These are phyloP conservation scores for Sarcophaga peregrina DNA, from an alignment of 1,140 invertebrate genomes.

Conservation along the genomic window DNA sequence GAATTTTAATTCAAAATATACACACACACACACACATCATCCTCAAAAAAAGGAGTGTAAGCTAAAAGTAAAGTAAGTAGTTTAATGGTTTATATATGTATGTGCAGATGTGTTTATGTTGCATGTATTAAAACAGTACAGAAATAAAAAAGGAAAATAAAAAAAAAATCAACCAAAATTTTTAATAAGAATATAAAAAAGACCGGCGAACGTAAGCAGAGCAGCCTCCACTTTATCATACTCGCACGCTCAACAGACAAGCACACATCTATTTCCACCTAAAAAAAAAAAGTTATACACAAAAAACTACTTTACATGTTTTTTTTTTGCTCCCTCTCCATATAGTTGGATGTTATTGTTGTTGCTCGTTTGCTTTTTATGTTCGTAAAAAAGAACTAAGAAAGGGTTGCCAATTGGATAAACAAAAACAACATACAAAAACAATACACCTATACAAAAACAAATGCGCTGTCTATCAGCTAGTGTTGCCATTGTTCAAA, in stretches of 20 bases:
- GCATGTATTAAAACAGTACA: neutral
- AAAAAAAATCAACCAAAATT: neutral
- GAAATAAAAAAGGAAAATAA: slow-evolving; percentile 16
- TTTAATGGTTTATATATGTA: too few relatives aligned
- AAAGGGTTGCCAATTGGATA: slow-evolving; percentile 21
- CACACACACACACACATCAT: neutral
- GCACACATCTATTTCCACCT: neutral
- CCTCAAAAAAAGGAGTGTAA: slow-evolving; percentile 31
- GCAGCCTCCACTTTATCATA: slow-evolving; percentile 16
- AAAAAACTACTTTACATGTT: slow-evolving; percentile 39
- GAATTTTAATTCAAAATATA: neutral
- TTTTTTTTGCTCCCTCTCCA: neutral
- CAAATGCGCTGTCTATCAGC: neutral
- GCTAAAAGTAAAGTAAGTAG: too few relatives aligned
- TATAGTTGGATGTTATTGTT: neutral
- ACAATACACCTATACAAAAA: neutral
- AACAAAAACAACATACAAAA: slow-evolving; percentile 16
- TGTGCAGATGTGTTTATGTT: neutral
- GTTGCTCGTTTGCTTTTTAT: neutral
- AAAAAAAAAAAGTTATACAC: slow-evolving; percentile 35
- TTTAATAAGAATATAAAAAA: neutral
- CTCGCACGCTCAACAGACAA: neutral
- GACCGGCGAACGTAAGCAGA: slow-evolving; percentile 33
- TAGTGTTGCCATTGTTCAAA: neutral
- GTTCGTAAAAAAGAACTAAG: neutral